Conservation (phyloP, 2,888 invertebrate species). For the Zonitis immaculata region DNA sequence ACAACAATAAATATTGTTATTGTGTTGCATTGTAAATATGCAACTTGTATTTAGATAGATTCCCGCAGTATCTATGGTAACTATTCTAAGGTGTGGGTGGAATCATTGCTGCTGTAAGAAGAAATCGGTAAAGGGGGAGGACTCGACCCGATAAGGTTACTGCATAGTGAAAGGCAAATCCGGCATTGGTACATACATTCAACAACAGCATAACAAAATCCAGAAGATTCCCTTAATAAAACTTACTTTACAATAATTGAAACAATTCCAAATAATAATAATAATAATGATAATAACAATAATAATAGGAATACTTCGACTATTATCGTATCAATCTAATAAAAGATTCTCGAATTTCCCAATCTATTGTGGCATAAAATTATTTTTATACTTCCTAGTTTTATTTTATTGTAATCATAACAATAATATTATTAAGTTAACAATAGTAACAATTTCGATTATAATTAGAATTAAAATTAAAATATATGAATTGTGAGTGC, state of each 20-base stretch:
- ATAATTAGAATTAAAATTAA: background rate
- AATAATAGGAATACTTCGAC: too few relatives aligned
- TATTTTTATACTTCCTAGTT: background rate
- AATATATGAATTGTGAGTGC: background rate
- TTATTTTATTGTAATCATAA: background rate
- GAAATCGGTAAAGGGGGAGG: conserved; percentile 34
- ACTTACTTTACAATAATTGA: background rate
- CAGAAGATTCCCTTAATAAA: conserved; percentile 18
- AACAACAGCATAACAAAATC: conserved; percentile 28
- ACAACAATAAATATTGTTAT: conserved; percentile 41
- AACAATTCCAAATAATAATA: background rate
- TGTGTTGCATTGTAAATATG: conserved; percentile 43
- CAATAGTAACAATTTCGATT: background rate
- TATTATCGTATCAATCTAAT: background rate
- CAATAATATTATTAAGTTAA: background rate
- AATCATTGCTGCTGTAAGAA: conserved; percentile 42
- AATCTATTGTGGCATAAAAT: background rate
- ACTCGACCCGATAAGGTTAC: conserved; percentile 41
- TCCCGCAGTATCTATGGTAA: conserved; percentile 40
- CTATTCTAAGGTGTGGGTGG: conserved; percentile 46
- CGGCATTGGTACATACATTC: conserved; percentile 40
- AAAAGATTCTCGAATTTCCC: background rate
- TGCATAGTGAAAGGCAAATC: conserved; percentile 48
- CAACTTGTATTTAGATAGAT: conserved; percentile 42
- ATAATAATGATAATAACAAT: too few relatives aligned